A percentile compares a stretch with the other conserved stretches of the same genome.
Conservation (phyloP, 2,888 invertebrate genomes). For the Timema cristinae region DNA sequence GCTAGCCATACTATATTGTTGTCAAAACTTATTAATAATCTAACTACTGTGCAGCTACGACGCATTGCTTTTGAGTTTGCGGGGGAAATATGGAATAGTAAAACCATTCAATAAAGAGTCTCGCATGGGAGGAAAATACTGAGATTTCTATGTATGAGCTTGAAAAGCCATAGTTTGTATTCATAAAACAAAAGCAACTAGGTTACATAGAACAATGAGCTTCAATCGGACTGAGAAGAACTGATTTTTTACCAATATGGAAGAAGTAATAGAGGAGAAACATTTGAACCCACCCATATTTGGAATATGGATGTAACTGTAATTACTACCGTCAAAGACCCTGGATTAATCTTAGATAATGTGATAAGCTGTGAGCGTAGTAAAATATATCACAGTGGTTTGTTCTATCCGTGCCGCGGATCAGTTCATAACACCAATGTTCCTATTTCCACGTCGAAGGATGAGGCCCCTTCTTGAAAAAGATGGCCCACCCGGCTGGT, state of each 20-base stretch:
- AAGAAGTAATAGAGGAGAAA: slow-evolving; percentile 33
- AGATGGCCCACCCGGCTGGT: no score
- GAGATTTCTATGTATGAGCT: background rate
- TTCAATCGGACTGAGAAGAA: slow-evolving; percentile 37
- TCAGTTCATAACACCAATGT: slow-evolving; percentile 45
- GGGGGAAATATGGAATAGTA: no score
- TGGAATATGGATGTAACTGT: slow-evolving; percentile 47
- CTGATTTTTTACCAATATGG: slow-evolving; percentile 35
- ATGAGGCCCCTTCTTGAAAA: slow-evolving; percentile 42
- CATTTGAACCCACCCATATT: slow-evolving; percentile 34
- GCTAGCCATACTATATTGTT: no score
- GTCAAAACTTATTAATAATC: no score
- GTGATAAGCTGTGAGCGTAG: slow-evolving; percentile 44
- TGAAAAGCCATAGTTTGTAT: slow-evolving; percentile 34
- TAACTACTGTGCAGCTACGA: no score
- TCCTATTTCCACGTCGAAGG: slow-evolving; percentile 42
- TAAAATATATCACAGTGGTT: slow-evolving; percentile 42
- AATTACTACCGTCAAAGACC: slow-evolving; percentile 43
- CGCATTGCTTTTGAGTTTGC: no score
- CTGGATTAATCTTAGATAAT: slow-evolving; percentile 41
- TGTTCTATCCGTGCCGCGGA: slow-evolving; percentile 45
- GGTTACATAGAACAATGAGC: slow-evolving; percentile 36
- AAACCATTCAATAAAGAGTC: no score
- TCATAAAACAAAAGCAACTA: slow-evolving; percentile 37
- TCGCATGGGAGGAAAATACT: no score